Evolutionary conservation across 1,140 invertebrate species (phyloP).

Genomic region (Drosophila miranda): DNA sequence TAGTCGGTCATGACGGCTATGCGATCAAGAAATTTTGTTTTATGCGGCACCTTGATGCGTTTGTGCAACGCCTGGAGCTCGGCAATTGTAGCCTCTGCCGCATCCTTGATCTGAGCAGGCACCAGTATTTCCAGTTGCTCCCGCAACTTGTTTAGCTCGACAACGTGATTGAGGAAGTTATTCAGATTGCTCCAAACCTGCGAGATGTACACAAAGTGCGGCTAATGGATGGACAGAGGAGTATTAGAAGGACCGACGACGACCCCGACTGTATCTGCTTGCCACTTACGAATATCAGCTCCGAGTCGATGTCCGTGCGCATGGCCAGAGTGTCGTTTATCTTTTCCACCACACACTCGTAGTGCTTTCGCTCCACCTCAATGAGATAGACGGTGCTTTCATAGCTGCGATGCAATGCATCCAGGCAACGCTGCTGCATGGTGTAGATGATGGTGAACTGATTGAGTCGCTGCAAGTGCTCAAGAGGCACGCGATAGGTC

Average conservation of each 20-base stretch:
- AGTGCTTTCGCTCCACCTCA: conserved; percentile 56
- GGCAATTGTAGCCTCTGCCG: conserved; percentile 6
- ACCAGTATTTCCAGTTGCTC: conserved; percentile 57
- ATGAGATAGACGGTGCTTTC: conserved; percentile 60
- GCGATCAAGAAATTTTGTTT: conserved; percentile 35
- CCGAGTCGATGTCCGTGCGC: conserved; percentile 72
- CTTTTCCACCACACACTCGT: conserved; percentile 68
- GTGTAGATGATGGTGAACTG: conserved; percentile 57
- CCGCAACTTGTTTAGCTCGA: conserved; percentile 72
- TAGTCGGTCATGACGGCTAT: conserved; percentile 25
- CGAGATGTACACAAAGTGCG: conserved; percentile 72
- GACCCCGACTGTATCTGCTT: background rate
- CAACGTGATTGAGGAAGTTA: conserved; percentile 64
- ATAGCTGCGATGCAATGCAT: conserved; percentile 39
- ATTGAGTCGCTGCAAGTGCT: conserved; percentile 64
- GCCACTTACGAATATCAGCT: conserved; percentile 70
- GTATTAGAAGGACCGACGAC: no score
- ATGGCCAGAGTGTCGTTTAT: conserved; percentile 61
- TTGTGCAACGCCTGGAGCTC: conserved; percentile 30
- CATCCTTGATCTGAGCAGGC: conserved; percentile 20
- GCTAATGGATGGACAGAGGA: conserved; percentile 31
- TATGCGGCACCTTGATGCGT: conserved; percentile 11
- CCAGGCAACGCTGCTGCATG: conserved; percentile 42
- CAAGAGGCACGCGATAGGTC: conserved; percentile 46
- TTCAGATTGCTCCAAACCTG: conserved; percentile 69